These are phyloP conservation scores for Drosophila fulvimacula DNA, from an alignment of 2,888 invertebrate species.

Conservation along the genomic window DNA sequence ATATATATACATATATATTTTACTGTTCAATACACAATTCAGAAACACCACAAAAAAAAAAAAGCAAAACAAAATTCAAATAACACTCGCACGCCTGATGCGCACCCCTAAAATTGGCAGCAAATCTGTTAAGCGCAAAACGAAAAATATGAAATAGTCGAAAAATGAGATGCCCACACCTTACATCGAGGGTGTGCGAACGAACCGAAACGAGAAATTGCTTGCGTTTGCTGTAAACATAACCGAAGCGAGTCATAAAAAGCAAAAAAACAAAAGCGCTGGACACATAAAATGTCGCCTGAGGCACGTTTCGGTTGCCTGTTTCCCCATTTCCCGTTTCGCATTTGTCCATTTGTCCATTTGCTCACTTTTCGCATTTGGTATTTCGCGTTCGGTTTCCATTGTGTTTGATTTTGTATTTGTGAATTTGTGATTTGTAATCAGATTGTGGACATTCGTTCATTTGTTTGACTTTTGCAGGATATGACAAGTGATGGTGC, in stretches of 20 bases:
- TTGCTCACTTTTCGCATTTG: conserved; percentile 11
- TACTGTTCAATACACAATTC: no score
- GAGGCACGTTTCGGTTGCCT: conserved; percentile 51
- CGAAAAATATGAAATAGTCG: conserved; percentile 17
- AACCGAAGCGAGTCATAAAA: conserved; percentile 31
- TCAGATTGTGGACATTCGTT: conserved; percentile 56
- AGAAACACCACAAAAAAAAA: no score
- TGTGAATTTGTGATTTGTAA: conserved; percentile 51
- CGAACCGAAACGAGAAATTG: conserved; percentile 47
- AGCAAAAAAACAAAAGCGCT: conserved; percentile 40
- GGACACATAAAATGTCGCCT: conserved; percentile 69
- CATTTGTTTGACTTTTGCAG: conserved; percentile 64
- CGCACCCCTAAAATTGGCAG: conserved; percentile 7
- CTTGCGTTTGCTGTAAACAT: conserved; percentile 60
- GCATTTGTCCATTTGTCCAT: conserved; percentile 10
- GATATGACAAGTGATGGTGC: conserved; percentile 85
- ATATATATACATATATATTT: neutral
- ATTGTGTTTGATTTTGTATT: conserved; percentile 31
- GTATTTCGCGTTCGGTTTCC: neutral
- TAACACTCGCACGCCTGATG: neutral
- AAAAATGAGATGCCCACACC: conserved; percentile 30
- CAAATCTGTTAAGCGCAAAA: conserved; percentile 5
- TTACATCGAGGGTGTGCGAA: conserved; percentile 21
- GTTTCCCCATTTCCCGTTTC: conserved; percentile 20
- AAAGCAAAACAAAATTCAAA: neutral